These are phyloP conservation scores for Bathynomus jamesi DNA, from an alignment of 1,140 invertebrate species.

Conservation along the genomic window DNA sequence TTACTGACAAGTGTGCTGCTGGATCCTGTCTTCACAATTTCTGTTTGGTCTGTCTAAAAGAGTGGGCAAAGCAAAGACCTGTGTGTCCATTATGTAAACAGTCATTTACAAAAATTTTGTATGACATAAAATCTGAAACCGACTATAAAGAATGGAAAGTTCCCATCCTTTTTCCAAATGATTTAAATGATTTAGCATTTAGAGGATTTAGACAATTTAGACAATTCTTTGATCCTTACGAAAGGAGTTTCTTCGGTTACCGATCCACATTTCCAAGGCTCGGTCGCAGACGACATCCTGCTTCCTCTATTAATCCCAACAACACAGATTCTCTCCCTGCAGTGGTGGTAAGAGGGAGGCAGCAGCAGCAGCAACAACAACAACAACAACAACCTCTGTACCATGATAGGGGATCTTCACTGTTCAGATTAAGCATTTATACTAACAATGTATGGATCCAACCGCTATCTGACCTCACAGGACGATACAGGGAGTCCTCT, in stretches of 20 bases:
- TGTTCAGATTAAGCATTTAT: slow-evolving; percentile 63
- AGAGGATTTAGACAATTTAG: slow-evolving; percentile 4
- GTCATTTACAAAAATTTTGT: slow-evolving; percentile 79
- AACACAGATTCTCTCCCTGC: slow-evolving; percentile 5
- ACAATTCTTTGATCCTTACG: slow-evolving; percentile 19
- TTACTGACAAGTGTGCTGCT: slow-evolving; percentile 80
- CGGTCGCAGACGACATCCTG: neutral
- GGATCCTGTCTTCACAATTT: slow-evolving; percentile 88
- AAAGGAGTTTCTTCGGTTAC: slow-evolving; percentile 23
- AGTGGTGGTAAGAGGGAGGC: neutral
- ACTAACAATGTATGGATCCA: slow-evolving; percentile 64
- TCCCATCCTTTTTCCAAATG: slow-evolving; percentile 9
- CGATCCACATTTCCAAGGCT: slow-evolving; percentile 18
- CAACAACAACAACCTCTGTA: slow-evolving; percentile 15
- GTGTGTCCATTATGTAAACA: slow-evolving; percentile 92
- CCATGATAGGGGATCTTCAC: slow-evolving; percentile 36
- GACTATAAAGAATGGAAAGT: slow-evolving; percentile 60
- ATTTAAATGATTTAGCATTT: neutral
- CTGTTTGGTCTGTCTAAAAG: slow-evolving; percentile 82
- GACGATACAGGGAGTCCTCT: slow-evolving; percentile 59
- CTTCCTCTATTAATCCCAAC: slow-evolving; percentile 3
- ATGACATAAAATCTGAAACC: slow-evolving; percentile 76
- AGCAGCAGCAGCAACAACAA: too few relatives aligned
- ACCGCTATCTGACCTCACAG: slow-evolving; percentile 51
- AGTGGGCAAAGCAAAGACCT: slow-evolving; percentile 82